Conservation (phyloP, 1,140 invertebrate genomes). For the Drosophila virilis region DNA sequence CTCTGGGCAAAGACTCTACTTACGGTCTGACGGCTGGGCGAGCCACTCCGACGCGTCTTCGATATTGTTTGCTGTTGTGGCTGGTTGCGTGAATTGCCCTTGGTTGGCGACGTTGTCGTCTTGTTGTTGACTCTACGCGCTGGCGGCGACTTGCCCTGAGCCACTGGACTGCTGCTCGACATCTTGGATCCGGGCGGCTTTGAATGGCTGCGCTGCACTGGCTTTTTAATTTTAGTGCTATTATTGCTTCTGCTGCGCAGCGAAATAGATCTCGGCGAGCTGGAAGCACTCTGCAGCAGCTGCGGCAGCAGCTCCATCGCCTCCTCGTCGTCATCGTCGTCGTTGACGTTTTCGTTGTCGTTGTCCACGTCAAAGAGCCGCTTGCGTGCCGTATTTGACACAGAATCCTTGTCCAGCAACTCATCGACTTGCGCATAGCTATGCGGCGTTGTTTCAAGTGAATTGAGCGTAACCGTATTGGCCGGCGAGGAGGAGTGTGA, state of each 20-base stretch:
- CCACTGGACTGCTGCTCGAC: not conserved
- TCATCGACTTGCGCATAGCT: slow-evolving; percentile 11
- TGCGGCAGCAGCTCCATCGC: not conserved
- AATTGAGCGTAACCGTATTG: not conserved
- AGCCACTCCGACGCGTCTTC: slow-evolving; percentile 21
- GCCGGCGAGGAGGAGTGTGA: not conserved
- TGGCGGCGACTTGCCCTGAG: not conserved
- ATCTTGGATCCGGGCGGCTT: not conserved
- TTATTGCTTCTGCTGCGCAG: slow-evolving; percentile 41
- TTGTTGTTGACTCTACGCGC: not conserved
- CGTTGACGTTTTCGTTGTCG: slow-evolving; percentile 26
- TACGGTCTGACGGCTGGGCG: slow-evolving; percentile 36
- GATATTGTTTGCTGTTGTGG: slow-evolving; percentile 7
- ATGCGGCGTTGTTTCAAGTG: slow-evolving; percentile 8
- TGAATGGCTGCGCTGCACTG: slow-evolving; percentile 3
- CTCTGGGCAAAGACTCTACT: not conserved
- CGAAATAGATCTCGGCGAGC: slow-evolving; percentile 36
- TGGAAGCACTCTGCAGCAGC: slow-evolving; percentile 15
- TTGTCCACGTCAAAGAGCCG: slow-evolving; percentile 47
- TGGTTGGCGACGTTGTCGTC: not conserved
- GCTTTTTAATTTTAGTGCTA: slow-evolving; percentile 2
- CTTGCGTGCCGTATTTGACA: slow-evolving; percentile 34
- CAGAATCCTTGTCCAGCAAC: not conserved
- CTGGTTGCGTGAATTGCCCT: slow-evolving; percentile 10
- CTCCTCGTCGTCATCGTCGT: slow-evolving; percentile 40